Evolutionary conservation across 1,140 invertebrate species (phyloP).

Genomic region (Drosophila prosaltans): DNA sequence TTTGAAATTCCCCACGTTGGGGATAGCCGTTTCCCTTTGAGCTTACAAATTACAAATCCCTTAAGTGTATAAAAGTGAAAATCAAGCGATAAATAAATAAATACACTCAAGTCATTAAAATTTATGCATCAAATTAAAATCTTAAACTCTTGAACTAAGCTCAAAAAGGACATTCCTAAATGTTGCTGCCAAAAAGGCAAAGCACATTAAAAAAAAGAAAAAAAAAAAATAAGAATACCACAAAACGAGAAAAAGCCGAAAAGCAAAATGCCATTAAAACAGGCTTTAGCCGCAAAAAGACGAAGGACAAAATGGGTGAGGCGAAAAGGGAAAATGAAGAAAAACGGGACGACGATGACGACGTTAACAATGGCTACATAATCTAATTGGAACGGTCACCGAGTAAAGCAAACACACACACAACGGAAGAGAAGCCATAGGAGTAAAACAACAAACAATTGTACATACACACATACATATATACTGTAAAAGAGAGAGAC

Average conservation of each 20-base stretch:
- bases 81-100: constrained; percentile 58
- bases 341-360: constrained; percentile 14
- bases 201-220: constrained; percentile 19
- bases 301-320: constrained; percentile 2
- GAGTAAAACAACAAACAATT: constrained; percentile 6
- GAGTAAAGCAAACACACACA: constrained; percentile 17
- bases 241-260: constrained; percentile 12
- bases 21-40: neutral
- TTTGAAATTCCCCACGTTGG: neutral
- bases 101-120: constrained; percentile 43
- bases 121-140: constrained; percentile 65
- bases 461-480: neutral
- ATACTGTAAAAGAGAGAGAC: neutral
- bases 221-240: constrained; percentile 8
- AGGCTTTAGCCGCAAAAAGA: constrained; percentile 27
- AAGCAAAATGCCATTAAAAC: constrained; percentile 41
- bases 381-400: constrained; percentile 44
- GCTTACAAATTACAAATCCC: constrained; percentile 57
- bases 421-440: constrained; percentile 3
- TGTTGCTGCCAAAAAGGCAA: constrained; percentile 12
- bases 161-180: constrained; percentile 12
- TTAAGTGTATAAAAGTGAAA: constrained; percentile 40
- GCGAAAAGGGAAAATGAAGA: neutral
- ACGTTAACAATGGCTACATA: constrained; percentile 18
- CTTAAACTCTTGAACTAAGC: constrained; percentile 41